Conservation (phyloP, 2,888 invertebrate species). For the Gasteruption jaculator region DNA sequence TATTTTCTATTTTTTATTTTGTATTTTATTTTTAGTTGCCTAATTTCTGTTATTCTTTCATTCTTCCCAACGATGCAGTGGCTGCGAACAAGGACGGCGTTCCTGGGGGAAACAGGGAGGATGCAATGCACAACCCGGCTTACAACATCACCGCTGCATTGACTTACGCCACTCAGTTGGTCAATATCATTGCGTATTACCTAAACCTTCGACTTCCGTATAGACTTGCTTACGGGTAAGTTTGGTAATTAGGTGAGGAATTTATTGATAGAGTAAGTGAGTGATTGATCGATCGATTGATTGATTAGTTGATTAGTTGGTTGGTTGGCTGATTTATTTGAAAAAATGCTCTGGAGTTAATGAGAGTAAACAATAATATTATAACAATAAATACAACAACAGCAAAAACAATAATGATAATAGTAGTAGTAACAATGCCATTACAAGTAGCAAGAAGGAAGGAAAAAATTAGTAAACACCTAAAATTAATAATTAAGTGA, state of each 20-base stretch:
- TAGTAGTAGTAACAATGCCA: no score
- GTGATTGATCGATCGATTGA: no score
- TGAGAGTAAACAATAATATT: no score
- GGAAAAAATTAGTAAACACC: no score
- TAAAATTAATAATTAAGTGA: no score
- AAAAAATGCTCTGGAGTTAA: no score
- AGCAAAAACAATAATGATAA: no score
- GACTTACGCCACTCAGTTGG: slow-evolving; percentile 80
- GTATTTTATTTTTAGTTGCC: slow-evolving; percentile 3
- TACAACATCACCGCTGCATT: slow-evolving; percentile 77
- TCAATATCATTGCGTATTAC: slow-evolving; percentile 76
- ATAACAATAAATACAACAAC: no score
- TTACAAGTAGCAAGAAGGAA: no score
- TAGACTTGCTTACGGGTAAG: slow-evolving; percentile 64
- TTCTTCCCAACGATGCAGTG: slow-evolving; percentile 42
- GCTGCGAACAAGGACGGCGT: slow-evolving; percentile 57
- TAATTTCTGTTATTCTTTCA: slow-evolving; percentile 1
- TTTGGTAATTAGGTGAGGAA: slow-evolving; percentile 6
- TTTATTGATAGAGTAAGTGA: no score
- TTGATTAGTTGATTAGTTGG: no score
- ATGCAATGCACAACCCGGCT: slow-evolving; percentile 64
- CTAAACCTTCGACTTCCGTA: slow-evolving; percentile 78
- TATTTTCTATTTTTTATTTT: slow-evolving; percentile 13
- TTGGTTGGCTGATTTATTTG: no score
- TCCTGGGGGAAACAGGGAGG: slow-evolving; percentile 54